Evolutionary conservation across 2,113 vertebrate genomes (phyloP).

Genomic region (Argyrosomus japonicus): DNA sequence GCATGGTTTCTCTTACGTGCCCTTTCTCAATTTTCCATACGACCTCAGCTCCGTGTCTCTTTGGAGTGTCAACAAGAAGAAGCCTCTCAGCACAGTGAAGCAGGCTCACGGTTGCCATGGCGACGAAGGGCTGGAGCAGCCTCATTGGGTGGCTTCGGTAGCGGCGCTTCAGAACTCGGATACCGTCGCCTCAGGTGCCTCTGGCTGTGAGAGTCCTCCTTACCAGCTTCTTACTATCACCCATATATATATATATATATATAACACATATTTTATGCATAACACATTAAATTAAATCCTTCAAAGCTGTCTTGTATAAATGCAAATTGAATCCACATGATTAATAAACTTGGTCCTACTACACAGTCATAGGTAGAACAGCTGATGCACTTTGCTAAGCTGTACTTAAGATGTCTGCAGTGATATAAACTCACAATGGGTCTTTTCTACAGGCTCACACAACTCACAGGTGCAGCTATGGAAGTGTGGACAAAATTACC

Average conservation of each 20-base stretch:
- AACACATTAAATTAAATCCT: background rate
- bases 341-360: background rate
- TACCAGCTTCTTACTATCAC: constrained; percentile 20
- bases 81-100: constrained; percentile 88
- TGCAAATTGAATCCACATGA: background rate
- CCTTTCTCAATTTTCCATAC: background rate
- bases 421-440: background rate
- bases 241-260: too few relatives aligned
- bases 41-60: constrained; percentile 88
- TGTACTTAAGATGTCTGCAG: background rate
- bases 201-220: constrained; percentile 72
- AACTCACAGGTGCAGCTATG: constrained; percentile 88
- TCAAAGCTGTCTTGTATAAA: background rate
- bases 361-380: background rate
- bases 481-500: constrained; percentile 90
- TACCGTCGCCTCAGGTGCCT: constrained; percentile 90
- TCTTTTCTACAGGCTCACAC: constrained; percentile 88
- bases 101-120: constrained; percentile 89
- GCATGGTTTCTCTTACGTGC: background rate
- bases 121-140: constrained; percentile 85
- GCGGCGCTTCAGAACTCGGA: constrained; percentile 91
- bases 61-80: constrained; percentile 96
- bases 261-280: background rate
- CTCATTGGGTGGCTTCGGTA: constrained; percentile 89
- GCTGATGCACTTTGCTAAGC: background rate